A percentile compares a stretch with the other conserved stretches of the same genome.
Evolutionary conservation across 2,113 vertebrate genomes (phyloP).

Genomic region (Catharus fuscescens): DNA sequence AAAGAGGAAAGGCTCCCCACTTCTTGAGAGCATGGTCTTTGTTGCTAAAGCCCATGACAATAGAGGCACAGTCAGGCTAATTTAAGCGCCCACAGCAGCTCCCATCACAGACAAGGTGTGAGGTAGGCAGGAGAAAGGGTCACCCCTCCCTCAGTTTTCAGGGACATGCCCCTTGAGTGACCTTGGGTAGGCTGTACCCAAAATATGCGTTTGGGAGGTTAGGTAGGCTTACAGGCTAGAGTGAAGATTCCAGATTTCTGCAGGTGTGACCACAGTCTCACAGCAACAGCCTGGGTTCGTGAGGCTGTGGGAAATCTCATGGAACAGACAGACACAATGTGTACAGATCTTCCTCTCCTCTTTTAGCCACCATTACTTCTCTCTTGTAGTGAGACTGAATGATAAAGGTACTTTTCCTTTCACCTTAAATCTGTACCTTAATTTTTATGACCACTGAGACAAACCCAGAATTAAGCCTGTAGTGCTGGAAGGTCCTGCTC

Average conservation of each 20-base stretch:
- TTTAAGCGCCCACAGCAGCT: background rate
- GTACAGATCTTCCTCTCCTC: background rate
- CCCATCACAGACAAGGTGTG: background rate
- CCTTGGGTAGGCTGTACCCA: background rate
- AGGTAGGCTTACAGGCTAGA: background rate
- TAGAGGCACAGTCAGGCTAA: background rate
- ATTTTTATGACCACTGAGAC: background rate
- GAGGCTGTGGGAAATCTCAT: background rate
- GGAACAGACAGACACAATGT: background rate
- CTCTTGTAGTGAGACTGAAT: background rate
- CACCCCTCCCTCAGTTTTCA: background rate
- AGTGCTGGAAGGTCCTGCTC: background rate
- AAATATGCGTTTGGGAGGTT: background rate
- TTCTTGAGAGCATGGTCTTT: background rate
- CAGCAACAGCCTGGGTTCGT: background rate
- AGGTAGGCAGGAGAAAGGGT: background rate
- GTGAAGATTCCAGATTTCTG: background rate
- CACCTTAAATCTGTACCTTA: background rate
- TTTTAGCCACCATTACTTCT: background rate
- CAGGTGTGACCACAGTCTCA: background rate
- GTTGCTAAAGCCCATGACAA: background rate
- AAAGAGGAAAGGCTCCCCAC: background rate
- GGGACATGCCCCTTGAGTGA: fast-evolving
- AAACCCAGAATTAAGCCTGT: background rate
- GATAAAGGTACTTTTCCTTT: background rate